A percentile compares a stretch with the other conserved stretches of the same genome.
These are phyloP conservation scores for Calameuta filiformis DNA, from an alignment of 2,888 invertebrate genomes.

Conservation along the genomic window DNA sequence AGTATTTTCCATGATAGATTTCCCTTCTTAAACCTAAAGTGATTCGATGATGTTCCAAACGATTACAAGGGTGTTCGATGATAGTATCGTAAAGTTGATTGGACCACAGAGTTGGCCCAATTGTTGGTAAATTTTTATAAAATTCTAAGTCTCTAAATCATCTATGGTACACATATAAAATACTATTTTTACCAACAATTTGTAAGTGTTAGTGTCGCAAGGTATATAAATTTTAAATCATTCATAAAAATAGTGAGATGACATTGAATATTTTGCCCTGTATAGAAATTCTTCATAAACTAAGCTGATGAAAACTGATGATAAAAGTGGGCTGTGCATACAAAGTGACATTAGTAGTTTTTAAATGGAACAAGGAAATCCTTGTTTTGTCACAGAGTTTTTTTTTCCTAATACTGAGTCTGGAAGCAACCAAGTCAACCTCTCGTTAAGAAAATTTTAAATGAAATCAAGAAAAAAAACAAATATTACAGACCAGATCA, in stretches of 20 bases:
- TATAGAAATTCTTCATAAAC: not conserved
- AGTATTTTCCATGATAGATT: conserved; percentile 24
- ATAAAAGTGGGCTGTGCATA: not conserved
- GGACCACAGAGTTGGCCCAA: not conserved
- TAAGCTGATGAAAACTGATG: not conserved
- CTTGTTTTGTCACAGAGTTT: conserved; percentile 27
- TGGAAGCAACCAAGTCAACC: conserved; percentile 57
- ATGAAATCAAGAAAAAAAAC: not conserved
- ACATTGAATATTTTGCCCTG: not conserved
- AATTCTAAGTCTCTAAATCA: conserved; percentile 36
- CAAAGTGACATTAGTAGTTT: not conserved
- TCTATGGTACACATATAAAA: conserved; percentile 42
- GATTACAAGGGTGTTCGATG: conserved; percentile 3
- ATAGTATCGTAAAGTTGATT: not conserved
- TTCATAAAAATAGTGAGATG: conserved; percentile 38
- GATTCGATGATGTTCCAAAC: conserved; percentile 2
- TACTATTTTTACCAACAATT: conserved; percentile 40
- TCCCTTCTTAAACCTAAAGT: conserved; percentile 11
- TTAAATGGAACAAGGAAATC: conserved; percentile 20
- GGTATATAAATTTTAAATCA: conserved; percentile 44
- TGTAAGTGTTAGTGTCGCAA: conserved; percentile 37
- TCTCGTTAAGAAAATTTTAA: not conserved
- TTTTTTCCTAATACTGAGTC: conserved; percentile 51
- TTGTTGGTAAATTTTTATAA: conserved; percentile 42
- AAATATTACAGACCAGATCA: not conserved